Conservation (phyloP, 1,140 invertebrate species). For the Magallana angulata region DNA sequence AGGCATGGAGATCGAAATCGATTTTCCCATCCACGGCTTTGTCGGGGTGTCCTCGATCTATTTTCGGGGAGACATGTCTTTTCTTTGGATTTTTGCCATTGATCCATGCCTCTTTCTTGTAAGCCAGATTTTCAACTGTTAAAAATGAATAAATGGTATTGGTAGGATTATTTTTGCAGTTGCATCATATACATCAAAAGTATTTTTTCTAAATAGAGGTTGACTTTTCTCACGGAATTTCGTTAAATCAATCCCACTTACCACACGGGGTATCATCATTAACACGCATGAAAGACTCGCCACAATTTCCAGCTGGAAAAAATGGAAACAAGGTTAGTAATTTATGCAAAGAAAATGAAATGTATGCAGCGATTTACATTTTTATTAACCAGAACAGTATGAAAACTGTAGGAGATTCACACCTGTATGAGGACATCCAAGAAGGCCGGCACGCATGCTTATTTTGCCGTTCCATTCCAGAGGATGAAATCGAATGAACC, state of each 20-base stretch:
- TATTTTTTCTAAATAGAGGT: no score
- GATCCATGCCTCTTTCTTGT: conserved; percentile 81
- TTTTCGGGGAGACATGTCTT: conserved; percentile 73
- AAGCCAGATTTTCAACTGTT: conserved; percentile 83
- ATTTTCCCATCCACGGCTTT: conserved; percentile 81
- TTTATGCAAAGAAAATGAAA: conserved; percentile 3
- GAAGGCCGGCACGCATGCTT: conserved; percentile 81
- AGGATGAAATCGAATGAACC: conserved; percentile 82
- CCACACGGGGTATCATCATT: conserved; percentile 81
- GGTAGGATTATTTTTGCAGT: neutral
- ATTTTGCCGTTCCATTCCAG: conserved; percentile 81
- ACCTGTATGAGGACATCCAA: conserved; percentile 82
- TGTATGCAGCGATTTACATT: conserved; percentile 6
- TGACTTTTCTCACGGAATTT: neutral
- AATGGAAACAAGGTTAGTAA: conserved; percentile 7
- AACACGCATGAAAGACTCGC: conserved; percentile 81
- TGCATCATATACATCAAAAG: no score
- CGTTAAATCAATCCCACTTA: conserved; percentile 71
- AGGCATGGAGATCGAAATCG: conserved; percentile 78
- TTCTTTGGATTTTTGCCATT: conserved; percentile 82
- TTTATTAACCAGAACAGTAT: conserved; percentile 21
- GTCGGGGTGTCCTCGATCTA: conserved; percentile 78
- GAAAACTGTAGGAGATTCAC: neutral
- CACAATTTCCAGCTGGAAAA: conserved; percentile 76
- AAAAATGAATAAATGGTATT: neutral